These are phyloP conservation scores for Electrophaes corylata DNA, from an alignment of 2,888 invertebrate genomes.

Conservation along the genomic window DNA sequence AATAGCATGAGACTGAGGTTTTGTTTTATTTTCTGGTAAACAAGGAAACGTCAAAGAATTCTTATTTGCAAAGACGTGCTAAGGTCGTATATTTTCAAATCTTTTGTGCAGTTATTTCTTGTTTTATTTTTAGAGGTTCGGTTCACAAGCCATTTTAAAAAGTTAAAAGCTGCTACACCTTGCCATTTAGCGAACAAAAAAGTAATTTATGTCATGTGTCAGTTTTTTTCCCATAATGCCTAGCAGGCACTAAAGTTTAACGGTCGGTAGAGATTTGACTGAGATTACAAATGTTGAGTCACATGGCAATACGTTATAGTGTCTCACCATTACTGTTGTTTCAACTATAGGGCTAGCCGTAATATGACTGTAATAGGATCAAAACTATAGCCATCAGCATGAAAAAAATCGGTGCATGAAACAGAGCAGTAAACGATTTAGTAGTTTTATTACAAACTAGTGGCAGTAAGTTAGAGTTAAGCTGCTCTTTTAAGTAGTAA, in stretches of 20 bases:
- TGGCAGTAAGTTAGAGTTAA: no score
- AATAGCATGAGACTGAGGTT: not conserved
- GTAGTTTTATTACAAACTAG: no score
- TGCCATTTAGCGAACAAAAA: slow-evolving; percentile 31
- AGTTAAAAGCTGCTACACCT: slow-evolving; percentile 14
- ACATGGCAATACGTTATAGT: slow-evolving; percentile 28
- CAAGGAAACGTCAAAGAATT: slow-evolving; percentile 8
- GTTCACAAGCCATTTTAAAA: slow-evolving; percentile 3
- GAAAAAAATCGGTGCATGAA: no score
- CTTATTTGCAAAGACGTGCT: slow-evolving; percentile 1
- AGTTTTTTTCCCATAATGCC: slow-evolving; percentile 38
- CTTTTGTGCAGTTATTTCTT: not conserved
- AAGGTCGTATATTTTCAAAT: slow-evolving; percentile 4
- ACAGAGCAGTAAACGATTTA: no score
- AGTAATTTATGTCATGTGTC: slow-evolving; percentile 37
- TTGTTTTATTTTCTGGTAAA: slow-evolving; percentile 3
- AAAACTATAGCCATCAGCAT: no score
- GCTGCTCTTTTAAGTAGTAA: no score
- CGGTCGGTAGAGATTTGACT: slow-evolving; percentile 39
- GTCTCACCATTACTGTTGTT: no score
- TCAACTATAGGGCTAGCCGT: no score
- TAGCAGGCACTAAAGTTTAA: slow-evolving; percentile 42
- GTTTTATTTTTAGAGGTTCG: slow-evolving; percentile 7
- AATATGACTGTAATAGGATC: no score
- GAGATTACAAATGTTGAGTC: slow-evolving; percentile 43